Conservation (phyloP, 2,888 invertebrate genomes). For the Parelbella ahira region DNA sequence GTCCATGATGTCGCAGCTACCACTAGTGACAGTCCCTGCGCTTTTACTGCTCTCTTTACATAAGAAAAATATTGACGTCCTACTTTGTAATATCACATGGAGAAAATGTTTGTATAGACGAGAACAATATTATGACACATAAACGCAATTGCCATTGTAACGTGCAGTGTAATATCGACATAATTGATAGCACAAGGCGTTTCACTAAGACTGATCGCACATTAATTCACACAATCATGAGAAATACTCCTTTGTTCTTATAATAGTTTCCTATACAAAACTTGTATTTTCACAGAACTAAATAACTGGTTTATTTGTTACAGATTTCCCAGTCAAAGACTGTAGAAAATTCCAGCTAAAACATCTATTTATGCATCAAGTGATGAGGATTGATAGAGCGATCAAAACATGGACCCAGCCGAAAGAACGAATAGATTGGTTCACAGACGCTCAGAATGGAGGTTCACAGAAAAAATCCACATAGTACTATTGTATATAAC, state of each 20-base stretch:
- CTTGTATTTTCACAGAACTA: constrained; percentile 7
- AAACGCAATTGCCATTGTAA: no score
- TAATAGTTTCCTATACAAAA: constrained; percentile 6
- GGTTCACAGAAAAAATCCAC: constrained; percentile 42
- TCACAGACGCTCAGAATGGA: constrained; percentile 54
- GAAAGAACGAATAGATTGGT: constrained; percentile 40
- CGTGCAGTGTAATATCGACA: no score
- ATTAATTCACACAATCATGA: constrained; percentile 4
- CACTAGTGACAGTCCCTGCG: no score
- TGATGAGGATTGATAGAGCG: constrained; percentile 29
- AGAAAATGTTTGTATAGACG: no score
- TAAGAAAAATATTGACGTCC: no score
- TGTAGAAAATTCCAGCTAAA: constrained; percentile 25
- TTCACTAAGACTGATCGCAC: constrained; percentile 15
- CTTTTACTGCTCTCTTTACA: no score
- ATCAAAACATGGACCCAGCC: constrained; percentile 55
- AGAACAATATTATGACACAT: no score
- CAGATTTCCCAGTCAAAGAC: constrained; percentile 51
- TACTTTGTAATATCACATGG: no score
- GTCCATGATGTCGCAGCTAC: no score
- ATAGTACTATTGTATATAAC: constrained; percentile 54
- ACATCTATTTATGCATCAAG: constrained; percentile 21
- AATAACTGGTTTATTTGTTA: constrained; percentile 43
- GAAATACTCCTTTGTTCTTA: constrained; percentile 5
- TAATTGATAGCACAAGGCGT: no score